Evolutionary conservation across 2,888 invertebrate species (phyloP), one percentile per base, ranked within the genome.

Genomic region (Metalampra italica): DNA sequence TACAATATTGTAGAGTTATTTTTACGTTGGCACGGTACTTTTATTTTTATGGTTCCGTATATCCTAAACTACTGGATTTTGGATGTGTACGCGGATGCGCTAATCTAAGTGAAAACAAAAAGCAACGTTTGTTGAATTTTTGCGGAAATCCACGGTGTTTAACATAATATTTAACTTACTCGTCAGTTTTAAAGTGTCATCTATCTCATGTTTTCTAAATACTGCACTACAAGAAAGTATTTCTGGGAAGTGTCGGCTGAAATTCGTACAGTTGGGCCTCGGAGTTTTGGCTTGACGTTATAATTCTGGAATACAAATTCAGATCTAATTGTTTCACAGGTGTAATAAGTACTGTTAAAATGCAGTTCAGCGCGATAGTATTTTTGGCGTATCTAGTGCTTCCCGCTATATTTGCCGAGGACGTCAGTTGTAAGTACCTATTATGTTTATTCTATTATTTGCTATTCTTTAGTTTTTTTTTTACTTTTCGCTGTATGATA

Each of bases 351-450:
- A 29, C 45, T 8, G 14, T 66, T 34, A 78, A 66, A 57, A 86
- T 86, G 83, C 69, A 77, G 56, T 53, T 73, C 39, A 57, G 57
- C 49, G 60, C 59, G 8, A 38, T 84, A 0, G 36, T 81, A 48
- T 68, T 78, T 46, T 55, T 79, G 15, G 44, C 75, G 1, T 79
- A 71, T 55, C 49, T 77, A 29, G 57, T 72, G 39, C 36, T 78
- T 22, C 72, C 80, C 5, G 63, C 68, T 0, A 61, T 71, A 36
- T 66, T 65, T 43, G 79, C 83, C 8, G 88, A 88, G 52, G 88
- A 88, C 47, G 81, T 86, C 3, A 88, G 85, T 62, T 88, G 88
- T 88, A 61, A 88, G 88, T 86, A 51, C 2, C 7, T 32, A 4
- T 8, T 32, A n/a, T n/a, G n/a, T n/a, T n/a, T n/a, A n/a, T n/a